Evolutionary conservation across 2,888 invertebrate genomes (phyloP).

Genomic region (Lordiphosa andalusiaca): DNA sequence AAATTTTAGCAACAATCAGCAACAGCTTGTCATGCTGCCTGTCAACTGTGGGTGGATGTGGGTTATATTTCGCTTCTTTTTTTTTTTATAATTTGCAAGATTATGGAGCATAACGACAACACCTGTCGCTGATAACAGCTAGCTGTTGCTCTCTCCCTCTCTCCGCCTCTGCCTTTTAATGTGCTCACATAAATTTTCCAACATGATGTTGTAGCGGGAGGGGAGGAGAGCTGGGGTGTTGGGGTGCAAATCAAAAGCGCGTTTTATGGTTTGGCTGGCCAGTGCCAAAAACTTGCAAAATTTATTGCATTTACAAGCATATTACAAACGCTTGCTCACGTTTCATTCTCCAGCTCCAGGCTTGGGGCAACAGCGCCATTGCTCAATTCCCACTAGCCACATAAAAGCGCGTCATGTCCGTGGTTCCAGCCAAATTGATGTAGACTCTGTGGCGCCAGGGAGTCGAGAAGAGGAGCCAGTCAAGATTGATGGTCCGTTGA

Average conservation of each 20-base stretch:
- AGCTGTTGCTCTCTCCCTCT: slow-evolving; percentile 35
- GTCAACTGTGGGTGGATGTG: slow-evolving; percentile 16
- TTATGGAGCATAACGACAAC: slow-evolving; percentile 44
- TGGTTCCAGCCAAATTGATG: slow-evolving; percentile 58
- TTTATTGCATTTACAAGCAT: slow-evolving; percentile 73
- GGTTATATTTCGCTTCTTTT: background rate
- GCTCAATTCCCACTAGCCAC: slow-evolving; percentile 61
- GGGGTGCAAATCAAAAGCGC: slow-evolving; percentile 65
- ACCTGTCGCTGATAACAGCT: slow-evolving; percentile 54
- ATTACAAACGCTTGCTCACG: slow-evolving; percentile 50
- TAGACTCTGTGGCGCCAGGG: slow-evolving; percentile 63
- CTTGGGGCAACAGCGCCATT: background rate
- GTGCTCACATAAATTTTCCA: slow-evolving; percentile 64
- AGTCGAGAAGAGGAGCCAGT: slow-evolving; percentile 20
- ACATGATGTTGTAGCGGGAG: background rate
- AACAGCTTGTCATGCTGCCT: slow-evolving; percentile 43
- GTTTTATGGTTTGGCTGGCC: slow-evolving; percentile 58
- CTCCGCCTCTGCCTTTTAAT: slow-evolving; percentile 49
- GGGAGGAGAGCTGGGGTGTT: background rate
- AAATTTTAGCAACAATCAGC: slow-evolving; percentile 20
- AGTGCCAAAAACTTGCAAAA: slow-evolving; percentile 35
- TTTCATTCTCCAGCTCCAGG: slow-evolving; percentile 20
- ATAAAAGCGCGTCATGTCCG: slow-evolving; percentile 70
- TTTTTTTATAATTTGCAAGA: slow-evolving; percentile 49
- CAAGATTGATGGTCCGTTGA: slow-evolving; percentile 72